Evolutionary conservation across 1,140 invertebrate genomes (phyloP), one percentile per base, ranked within the genome.

Genomic region (Batillaria attramentaria): DNA sequence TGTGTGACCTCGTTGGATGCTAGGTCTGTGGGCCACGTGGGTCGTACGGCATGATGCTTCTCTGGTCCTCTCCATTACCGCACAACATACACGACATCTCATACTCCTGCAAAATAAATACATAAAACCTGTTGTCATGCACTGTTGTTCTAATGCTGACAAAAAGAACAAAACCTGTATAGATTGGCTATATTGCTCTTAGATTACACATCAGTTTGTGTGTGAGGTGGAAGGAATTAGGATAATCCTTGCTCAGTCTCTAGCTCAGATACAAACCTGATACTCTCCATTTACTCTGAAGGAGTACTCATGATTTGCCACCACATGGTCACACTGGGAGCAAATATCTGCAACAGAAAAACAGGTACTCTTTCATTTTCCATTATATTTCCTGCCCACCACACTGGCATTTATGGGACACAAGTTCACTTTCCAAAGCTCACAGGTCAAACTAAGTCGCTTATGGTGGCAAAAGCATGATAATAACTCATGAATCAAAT

Each of bases 41-140:
- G 66, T 85, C 84, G 68, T 50, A 80, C 3, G 84, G 84, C 81
- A 85, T 79, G 8, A 85, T 84, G 35, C 84, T 84, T 57, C 84
- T 73, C 54, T 79, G 39, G 69, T 84, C 83, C 65, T 85, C 84
- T 31, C 70, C 81, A 33, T 74, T 79, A 37, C 84, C 84, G 83
- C 84, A 85, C 68, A 85, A 46, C 66, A 79, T 28, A 69, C 84
- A 85, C n/a, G 76, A 79, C 84, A 85, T 85, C 66, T 82, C 78
- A 72, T 85, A 85, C 31, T 84, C 54, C 84, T 85, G 80, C 18
- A 83, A 85, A 75, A 39, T 16, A 5, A 33, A 39, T 24, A 33
- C 18, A 69, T 39, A 1, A 5, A 16, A 28, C 18, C 16, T 16
- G 8, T 28, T 37, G 2, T 8, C 31, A 13, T n/a, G 5, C 37